phyloP scores from a whole-genome alignment of 2,113 vertebrate species.

The Muntiacus reevesi region DNA sequence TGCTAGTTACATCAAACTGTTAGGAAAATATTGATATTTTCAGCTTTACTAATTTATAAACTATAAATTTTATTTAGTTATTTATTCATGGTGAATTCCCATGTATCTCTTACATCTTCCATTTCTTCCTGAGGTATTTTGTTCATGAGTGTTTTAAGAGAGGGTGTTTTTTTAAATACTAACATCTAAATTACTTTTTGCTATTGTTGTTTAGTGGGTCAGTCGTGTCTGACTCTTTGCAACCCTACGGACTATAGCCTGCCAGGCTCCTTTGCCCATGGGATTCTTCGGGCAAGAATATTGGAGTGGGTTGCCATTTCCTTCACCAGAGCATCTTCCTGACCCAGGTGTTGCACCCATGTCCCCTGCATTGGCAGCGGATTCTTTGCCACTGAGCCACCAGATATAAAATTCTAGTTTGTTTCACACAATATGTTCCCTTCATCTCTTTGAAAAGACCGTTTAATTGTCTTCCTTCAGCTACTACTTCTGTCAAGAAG shows the following conservation, averaged over 20 bases:
- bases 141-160: not conserved
- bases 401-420: not conserved
- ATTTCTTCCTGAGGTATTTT: not conserved
- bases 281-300: too few species aligned
- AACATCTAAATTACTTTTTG: not conserved
- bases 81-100: not conserved
- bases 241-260: accelerated
- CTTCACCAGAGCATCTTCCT: not conserved
- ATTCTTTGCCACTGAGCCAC: not conserved
- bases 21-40: too few species aligned
- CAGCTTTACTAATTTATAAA: not conserved
- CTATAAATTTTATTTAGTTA: not conserved
- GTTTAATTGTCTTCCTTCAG: not conserved
- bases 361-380: not conserved
- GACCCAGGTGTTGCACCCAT: not conserved
- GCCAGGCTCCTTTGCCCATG: not conserved
- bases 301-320: not conserved
- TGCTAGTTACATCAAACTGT: not conserved
- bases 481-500: not conserved
- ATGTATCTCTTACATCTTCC: too few species aligned
- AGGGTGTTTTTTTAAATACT: too few species aligned
- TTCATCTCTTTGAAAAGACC: not conserved
- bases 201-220: not conserved
- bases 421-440: not conserved
- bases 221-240: accelerated